Conservation (phyloP, 2,113 vertebrate species). For the Micromys minutus region DNA sequence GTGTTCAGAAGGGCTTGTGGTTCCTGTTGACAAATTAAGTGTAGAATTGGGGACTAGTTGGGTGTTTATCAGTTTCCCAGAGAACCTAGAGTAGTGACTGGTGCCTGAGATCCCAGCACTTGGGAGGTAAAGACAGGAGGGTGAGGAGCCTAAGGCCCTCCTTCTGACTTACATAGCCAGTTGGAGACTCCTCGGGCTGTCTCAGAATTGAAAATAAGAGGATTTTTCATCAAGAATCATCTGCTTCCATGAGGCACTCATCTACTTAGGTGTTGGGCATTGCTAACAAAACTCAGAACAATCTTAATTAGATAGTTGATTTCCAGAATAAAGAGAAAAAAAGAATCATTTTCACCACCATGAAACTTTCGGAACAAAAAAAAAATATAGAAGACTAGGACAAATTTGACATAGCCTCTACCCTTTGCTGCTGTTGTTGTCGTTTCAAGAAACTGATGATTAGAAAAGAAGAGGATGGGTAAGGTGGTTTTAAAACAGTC, state of each 20-base stretch:
- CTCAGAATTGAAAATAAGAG: neutral
- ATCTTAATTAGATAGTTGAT: conserved; percentile 15
- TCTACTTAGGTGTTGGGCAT: neutral
- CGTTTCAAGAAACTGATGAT: neutral
- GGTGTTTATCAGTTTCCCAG: conserved; percentile 7
- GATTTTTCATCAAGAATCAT: neutral
- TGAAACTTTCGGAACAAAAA: conserved; percentile 20
- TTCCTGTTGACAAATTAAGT: neutral
- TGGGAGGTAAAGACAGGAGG: neutral
- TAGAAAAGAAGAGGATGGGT: neutral
- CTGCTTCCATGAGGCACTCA: neutral
- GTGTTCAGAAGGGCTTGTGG: neutral
- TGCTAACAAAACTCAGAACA: neutral
- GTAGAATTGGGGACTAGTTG: conserved; percentile 11
- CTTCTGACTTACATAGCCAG: neutral
- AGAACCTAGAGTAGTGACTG: neutral
- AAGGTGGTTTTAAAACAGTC: too few relatives aligned
- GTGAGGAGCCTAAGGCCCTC: neutral
- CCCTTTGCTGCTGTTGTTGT: neutral
- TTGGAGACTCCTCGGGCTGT: too few relatives aligned
- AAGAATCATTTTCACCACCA: neutral
- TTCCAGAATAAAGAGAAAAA: neutral
- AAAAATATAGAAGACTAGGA: conserved; percentile 24
- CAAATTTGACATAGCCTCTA: neutral
- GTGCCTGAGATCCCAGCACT: neutral